Conservation (phyloP, 2,113 vertebrate genomes). For the Apodemus speciosus region DNA sequence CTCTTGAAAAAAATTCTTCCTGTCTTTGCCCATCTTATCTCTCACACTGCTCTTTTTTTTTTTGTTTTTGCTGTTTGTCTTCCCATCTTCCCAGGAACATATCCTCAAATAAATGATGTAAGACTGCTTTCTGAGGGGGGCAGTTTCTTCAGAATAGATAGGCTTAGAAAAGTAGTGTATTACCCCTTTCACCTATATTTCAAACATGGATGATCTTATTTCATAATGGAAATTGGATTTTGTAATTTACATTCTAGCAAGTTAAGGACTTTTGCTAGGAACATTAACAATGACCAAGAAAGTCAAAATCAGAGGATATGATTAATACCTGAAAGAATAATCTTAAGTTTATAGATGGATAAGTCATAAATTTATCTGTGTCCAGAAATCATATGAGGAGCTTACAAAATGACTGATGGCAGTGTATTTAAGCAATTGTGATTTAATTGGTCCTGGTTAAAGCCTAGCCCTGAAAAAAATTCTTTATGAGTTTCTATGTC, state of each 20-base stretch:
- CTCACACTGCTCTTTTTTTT: not conserved
- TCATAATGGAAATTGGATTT: not conserved
- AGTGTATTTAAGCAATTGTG: not conserved
- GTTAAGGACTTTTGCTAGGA: not conserved
- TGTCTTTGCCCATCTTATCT: not conserved
- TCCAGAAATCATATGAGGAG: not conserved
- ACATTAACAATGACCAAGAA: not conserved
- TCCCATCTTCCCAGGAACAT: not conserved
- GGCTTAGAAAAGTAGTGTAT: not conserved
- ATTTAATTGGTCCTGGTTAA: conserved; percentile 31
- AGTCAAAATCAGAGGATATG: not conserved
- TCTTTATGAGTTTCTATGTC: not conserved
- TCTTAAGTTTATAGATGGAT: not conserved
- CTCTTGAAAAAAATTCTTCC: not conserved
- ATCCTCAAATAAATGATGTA: not conserved
- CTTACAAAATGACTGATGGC: not conserved
- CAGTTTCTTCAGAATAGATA: not conserved
- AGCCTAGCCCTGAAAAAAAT: not conserved
- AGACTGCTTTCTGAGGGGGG: not conserved
- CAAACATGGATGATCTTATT: conserved; percentile 2
- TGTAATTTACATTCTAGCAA: conserved; percentile 7
- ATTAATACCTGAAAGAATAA: not conserved
- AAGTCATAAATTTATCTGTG: not conserved
- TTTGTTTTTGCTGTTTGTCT: not conserved
- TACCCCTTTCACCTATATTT: not conserved